These are phyloP conservation scores for Aspidiotus destructor DNA, from an alignment of 2,888 invertebrate genomes.

Conservation along the genomic window DNA sequence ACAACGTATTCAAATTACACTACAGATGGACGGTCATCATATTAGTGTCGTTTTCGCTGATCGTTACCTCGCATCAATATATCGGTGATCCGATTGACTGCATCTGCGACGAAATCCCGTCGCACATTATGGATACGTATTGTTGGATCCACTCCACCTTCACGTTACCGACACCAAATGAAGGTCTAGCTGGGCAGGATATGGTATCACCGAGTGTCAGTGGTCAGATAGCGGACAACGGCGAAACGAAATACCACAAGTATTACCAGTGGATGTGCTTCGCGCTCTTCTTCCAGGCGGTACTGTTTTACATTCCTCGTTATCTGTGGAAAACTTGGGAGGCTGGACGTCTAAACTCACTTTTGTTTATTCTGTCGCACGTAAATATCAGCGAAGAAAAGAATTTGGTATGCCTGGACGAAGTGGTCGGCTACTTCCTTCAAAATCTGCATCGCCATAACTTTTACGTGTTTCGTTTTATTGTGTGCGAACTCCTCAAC, in stretches of 20 bases:
- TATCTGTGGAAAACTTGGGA: constrained; percentile 75
- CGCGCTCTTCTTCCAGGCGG: constrained; percentile 65
- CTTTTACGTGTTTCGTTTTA: constrained; percentile 69
- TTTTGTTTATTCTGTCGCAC: constrained; percentile 65
- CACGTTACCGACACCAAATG: constrained; percentile 72
- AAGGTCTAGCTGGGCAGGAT: constrained; percentile 66
- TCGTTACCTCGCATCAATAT: constrained; percentile 71
- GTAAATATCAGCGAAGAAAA: constrained; percentile 61
- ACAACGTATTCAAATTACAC: constrained; percentile 63
- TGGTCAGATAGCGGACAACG: neutral
- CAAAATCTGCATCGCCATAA: constrained; percentile 54
- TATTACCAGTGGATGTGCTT: constrained; percentile 94
- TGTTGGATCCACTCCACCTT: constrained; percentile 82
- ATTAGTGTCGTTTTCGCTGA: constrained; percentile 59
- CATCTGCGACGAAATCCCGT: constrained; percentile 81
- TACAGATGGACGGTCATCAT: constrained; percentile 63
- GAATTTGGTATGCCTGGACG: constrained; percentile 57
- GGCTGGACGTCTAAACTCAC: constrained; percentile 64
- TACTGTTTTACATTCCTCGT: constrained; percentile 75
- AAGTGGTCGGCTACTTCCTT: constrained; percentile 70
- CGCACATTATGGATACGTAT: constrained; percentile 83
- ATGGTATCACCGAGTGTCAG: constrained; percentile 44
- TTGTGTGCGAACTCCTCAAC: constrained; percentile 67
- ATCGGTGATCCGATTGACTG: constrained; percentile 82
- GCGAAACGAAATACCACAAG: constrained; percentile 58